Conservation (phyloP, 35 echinoderm and acorn worm species). For the Acanthaster planci region DNA sequence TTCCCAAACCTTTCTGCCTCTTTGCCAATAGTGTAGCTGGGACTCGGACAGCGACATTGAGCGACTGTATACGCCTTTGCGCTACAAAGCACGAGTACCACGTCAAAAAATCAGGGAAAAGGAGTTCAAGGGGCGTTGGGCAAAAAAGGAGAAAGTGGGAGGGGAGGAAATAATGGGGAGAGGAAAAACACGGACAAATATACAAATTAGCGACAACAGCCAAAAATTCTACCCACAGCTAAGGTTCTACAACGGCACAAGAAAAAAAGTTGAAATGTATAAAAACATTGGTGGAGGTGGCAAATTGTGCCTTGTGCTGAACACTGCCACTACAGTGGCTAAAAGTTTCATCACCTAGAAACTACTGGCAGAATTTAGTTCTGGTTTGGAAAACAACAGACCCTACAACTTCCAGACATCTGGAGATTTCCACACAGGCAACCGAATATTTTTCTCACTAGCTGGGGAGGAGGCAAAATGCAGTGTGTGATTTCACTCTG, state of each 20-base stretch:
- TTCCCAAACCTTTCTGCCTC: slow-evolving; percentile 46
- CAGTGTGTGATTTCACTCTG: too few relatives aligned
- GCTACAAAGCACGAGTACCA: slow-evolving; percentile 38
- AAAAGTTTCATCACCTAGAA: neutral
- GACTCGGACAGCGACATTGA: slow-evolving; percentile 97
- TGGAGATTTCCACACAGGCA: too few relatives aligned
- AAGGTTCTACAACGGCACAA: neutral
- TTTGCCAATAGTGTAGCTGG: slow-evolving; percentile 96
- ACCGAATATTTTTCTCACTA: too few relatives aligned
- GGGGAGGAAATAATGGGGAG: neutral
- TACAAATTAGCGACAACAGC: slow-evolving; percentile 17
- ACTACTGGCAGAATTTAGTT: too few relatives aligned
- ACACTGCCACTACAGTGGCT: neutral
- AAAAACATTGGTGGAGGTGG: neutral
- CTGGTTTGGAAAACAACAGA: too few relatives aligned
- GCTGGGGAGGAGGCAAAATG: too few relatives aligned
- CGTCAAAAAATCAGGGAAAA: too few relatives aligned
- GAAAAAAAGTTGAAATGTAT: neutral
- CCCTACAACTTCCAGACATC: too few relatives aligned
- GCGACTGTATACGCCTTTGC: slow-evolving; percentile 75
- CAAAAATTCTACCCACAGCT: neutral
- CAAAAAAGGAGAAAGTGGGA: slow-evolving; percentile 19
- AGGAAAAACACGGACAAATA: slow-evolving; percentile 20
- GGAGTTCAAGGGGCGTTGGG: too few relatives aligned
- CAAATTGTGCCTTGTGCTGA: neutral